Evolutionary conservation across 2,113 vertebrate genomes (phyloP), one percentile per base, ranked within the genome.

Genomic region (Gambusia affinis): DNA sequence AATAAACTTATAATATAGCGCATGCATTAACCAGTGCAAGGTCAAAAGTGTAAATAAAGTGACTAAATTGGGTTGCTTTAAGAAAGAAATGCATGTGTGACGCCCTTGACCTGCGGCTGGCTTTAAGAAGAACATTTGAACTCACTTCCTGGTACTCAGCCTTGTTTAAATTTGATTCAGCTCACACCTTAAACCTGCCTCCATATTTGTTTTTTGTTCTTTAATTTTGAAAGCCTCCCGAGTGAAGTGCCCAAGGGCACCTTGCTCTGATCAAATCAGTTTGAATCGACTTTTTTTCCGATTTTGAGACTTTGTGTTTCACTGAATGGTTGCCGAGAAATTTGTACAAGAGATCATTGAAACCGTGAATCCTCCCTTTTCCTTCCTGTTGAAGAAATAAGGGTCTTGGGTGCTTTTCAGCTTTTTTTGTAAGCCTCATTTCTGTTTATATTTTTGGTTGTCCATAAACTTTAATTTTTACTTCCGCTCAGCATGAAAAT

Each of bases 71-170:
- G 4, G 54, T 4, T 22, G 1, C 2, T 47, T 82, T 61, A 51
- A 57, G 51, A 24, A n/a, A 57, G 2, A 51, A 64, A 64, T 7
- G 30, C 14, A 35, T 28, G 1, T 0, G 22, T 54, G 14, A 10
- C n/a, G 29, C 31, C 19, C 6, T 8, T 28, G 64, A 70, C 70
- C 75, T 88, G 73, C 64, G 60, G 27, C 37, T 29, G 42, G 27
- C 4, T 11, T 0, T 17, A 47, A 0, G 33, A 80, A 67, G 44
- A 81, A 81, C 24, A 62, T 66, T 76, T 78, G 74, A 60, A 51
- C 3, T 28, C 28, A 91, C 91, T 92, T 92, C 89, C 91, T 92
- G 91, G 72, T 84, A 78, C 61, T 67, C 57, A 29, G 47, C 75
- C 67, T 10, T 64, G 29, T 67, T 37, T 33, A 28, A 29, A 35